Evolutionary conservation across 2,113 vertebrate species (phyloP).

Genomic region (Noctilio leporinus): DNA sequence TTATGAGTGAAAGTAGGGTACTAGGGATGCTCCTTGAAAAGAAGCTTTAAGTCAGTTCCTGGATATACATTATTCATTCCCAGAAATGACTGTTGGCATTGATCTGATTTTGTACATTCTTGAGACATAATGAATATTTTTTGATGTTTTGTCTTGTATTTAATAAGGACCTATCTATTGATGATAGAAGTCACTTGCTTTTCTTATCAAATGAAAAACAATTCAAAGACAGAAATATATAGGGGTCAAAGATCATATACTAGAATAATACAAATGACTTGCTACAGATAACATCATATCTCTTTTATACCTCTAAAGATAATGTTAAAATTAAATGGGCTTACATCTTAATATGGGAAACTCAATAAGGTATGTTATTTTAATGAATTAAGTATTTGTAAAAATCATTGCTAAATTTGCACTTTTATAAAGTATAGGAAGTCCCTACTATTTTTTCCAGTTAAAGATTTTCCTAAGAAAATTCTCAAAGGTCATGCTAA

Average conservation of each 20-base stretch:
- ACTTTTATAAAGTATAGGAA: constrained; percentile 24
- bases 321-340: background rate
- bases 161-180: background rate
- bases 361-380: background rate
- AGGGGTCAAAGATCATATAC: background rate
- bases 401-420: constrained; percentile 12
- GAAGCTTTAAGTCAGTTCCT: background rate
- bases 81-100: background rate
- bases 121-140: background rate
- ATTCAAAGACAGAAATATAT: background rate
- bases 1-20: background rate
- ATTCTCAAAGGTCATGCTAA: background rate
- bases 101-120: background rate
- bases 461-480: constrained; percentile 19
- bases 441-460: background rate
- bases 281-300: background rate
- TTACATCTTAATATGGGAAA: background rate
- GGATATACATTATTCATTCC: background rate
- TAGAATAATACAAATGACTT: background rate
- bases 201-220: constrained; percentile 11
- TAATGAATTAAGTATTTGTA: background rate
- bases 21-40: background rate
- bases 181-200: background rate
- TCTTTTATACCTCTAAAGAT: background rate
- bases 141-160: background rate